These are phyloP conservation scores for Clarias platycephalus DNA, from an alignment of 2,797 vertebrate genomes.

Conservation along the genomic window DNA sequence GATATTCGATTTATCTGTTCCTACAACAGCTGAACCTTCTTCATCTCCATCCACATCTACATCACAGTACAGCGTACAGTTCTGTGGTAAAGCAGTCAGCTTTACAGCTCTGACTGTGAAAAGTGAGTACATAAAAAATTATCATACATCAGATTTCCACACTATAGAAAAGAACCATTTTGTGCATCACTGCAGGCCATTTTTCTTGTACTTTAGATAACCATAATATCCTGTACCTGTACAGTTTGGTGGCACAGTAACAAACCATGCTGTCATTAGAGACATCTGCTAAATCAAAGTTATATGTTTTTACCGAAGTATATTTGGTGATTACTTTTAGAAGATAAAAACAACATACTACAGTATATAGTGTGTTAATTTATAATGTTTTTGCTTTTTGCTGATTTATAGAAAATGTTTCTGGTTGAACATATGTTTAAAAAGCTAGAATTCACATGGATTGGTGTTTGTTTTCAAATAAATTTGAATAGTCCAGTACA, in stretches of 20 bases:
- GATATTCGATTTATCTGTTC: conserved; percentile 21
- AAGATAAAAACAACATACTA: too few relatives aligned
- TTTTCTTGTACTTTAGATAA: neutral
- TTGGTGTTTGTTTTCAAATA: neutral
- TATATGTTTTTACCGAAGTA: neutral
- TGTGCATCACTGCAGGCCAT: neutral
- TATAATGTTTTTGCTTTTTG: neutral
- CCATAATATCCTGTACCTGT: neutral
- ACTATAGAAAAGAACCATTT: neutral
- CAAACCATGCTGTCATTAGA: neutral
- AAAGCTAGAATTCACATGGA: neutral
- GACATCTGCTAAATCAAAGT: neutral
- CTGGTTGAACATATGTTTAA: neutral
- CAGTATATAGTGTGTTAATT: neutral
- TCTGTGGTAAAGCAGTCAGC: conserved; percentile 24
- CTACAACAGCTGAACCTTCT: neutral
- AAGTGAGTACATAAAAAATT: neutral
- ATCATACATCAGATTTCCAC: neutral
- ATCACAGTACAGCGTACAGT: conserved; percentile 55
- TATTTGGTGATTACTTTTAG: neutral
- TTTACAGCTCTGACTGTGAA: neutral
- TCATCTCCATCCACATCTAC: neutral
- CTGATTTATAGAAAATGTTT: neutral
- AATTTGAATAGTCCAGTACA: neutral
- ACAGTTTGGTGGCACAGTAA: neutral